Base-by-base conservation (phyloP, 2,113 vertebrate genomes). In the Rhinolophus ferrumequinum region DNA sequence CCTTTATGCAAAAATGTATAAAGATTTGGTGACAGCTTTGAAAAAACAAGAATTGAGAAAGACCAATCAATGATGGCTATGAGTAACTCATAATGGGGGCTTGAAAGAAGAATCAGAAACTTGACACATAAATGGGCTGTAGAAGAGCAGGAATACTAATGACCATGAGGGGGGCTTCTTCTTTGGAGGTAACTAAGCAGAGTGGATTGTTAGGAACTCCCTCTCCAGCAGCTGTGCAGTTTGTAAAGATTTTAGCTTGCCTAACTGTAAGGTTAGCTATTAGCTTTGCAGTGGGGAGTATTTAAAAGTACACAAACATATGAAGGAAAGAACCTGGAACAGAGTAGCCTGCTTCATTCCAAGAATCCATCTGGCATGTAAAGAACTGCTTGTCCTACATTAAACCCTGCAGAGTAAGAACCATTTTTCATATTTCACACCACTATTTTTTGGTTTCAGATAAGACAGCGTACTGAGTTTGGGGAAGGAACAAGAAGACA, bases 361-460 rank as follows among this genome's bases (percentile, higher is more conserved):
- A 98, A 98, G 98, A 98, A 97, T 97, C 97, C 98, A 98, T 98
- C 98, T 98, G 97, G 97, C 97, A 97, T 97, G 96, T 97, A 97
- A 96, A 92, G 94, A 97, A 97, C 97, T 96, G 97, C 96, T 98
- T 98, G 98, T 98, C 97, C 97, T 97, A 98, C 97, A 98, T 97
- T 98, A 96, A 97, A 85, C 97, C 97, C 97, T 95, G 97, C 95
- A 90, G 98, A 97, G 96, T 96, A 93, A 97, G 80, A 98, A 80
- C 80, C 93, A 98, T 97, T 97, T 97, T 97, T 98, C 97, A 97
- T 97, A 93, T 47, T 44, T 93, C 93, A 97, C 75, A 92, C 89
- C 84, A 72, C 79, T 97, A 96, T 94, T 97, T 54, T 98, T 98
- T 95, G 92, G 95, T 97, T 97, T 96, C 93, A 97, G 95, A 93